Percentiles rank a stretch among this genome's conserved stretches.
Conservation (phyloP, 2,888 invertebrate species). For the Noctua janthe region DNA sequence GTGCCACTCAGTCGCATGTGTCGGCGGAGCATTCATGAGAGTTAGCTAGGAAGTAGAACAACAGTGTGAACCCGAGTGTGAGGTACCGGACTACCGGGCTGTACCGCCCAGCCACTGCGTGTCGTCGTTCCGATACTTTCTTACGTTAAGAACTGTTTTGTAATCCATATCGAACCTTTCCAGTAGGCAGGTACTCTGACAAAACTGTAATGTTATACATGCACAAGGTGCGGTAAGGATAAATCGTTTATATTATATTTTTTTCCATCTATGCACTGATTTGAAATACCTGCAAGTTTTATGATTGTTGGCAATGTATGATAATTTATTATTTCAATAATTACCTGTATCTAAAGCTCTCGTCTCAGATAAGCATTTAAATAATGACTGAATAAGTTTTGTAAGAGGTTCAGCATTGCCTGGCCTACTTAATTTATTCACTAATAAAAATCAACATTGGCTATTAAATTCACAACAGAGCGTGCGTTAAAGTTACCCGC, state of each 20-base stretch:
- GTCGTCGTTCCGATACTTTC: conserved; percentile 10
- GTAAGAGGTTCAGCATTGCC: not conserved
- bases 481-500: conserved; percentile 29
- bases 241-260: conserved; percentile 3
- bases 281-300: conserved; percentile 23
- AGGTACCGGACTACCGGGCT: conserved; percentile 11
- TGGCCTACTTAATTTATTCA: not conserved
- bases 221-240: conserved; percentile 15
- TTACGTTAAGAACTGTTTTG: conserved; percentile 39
- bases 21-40: conserved; percentile 24
- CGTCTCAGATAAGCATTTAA: conserved; percentile 14
- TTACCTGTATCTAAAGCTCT: not conserved
- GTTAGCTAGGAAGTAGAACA: conserved; percentile 8
- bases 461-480: conserved; percentile 27
- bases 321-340: conserved; percentile 19
- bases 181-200: conserved; percentile 15
- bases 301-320: conserved; percentile 10
- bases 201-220: conserved; percentile 20
- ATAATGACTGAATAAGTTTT: not conserved
- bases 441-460: conserved; percentile 55
- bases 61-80: conserved; percentile 14
- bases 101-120: not conserved
- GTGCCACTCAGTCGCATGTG: conserved; percentile 31
- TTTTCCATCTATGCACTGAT: conserved; percentile 22
- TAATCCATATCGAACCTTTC: conserved; percentile 20